Conservation (phyloP, 2,888 invertebrate genomes). For the Bombylius discolor region DNA sequence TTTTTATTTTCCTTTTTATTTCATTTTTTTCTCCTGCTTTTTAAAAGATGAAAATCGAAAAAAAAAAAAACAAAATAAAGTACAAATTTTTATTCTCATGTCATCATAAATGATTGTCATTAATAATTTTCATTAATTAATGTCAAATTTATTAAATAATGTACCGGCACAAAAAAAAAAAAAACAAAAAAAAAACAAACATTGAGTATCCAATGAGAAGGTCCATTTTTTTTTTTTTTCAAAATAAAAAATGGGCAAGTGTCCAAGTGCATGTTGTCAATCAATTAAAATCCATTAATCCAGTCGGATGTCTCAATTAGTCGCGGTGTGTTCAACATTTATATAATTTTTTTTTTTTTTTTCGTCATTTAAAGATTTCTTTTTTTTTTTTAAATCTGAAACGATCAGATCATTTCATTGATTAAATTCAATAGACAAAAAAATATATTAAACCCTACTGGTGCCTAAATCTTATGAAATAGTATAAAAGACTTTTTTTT, state of each 20-base stretch:
- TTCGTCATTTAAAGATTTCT: no score
- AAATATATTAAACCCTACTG: not conserved
- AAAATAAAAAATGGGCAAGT: not conserved
- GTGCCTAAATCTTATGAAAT: no score
- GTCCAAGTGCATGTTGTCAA: constrained; percentile 4
- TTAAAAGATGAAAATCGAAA: no score
- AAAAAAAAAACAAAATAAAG: no score
- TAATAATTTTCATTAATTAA: not conserved
- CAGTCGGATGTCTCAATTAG: constrained; percentile 5
- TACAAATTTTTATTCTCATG: not conserved
- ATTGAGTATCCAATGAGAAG: no score
- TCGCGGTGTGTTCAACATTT: not conserved
- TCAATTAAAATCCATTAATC: constrained; percentile 2
- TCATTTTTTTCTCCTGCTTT: no score
- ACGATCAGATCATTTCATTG: not conserved
- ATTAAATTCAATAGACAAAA: not conserved
- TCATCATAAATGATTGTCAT: not conserved
- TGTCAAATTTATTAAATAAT: not conserved
- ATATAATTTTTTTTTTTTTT: no score
- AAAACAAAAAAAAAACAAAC: no score
- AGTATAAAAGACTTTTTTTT: no score
- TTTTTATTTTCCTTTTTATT: no score
- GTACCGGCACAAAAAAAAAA: no score
- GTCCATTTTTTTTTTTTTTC: no score
- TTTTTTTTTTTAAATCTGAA: not conserved